Evolutionary conservation across 1,140 invertebrate species (phyloP).

Genomic region (Lasioglossum baleicum): DNA sequence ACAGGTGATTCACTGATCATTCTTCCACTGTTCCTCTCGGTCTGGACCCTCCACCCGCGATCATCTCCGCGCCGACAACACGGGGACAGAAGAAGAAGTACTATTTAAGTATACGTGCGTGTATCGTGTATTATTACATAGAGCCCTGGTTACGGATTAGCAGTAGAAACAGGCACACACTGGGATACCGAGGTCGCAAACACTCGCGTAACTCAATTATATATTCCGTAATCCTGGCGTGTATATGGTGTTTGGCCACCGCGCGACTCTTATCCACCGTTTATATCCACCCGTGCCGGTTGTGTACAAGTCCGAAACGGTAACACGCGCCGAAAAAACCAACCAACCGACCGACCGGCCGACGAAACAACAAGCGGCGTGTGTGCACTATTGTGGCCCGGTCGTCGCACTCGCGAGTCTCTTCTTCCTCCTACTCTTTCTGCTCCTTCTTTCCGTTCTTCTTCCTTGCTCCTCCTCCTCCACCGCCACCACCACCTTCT

Average conservation of each 20-base stretch:
- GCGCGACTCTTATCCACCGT: neutral
- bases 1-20: slow-evolving; percentile 33
- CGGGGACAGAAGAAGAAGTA: neutral
- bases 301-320: neutral
- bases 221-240: too few species aligned
- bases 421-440: slow-evolving; percentile 52
- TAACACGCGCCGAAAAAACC: slow-evolving; percentile 20
- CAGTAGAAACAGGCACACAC: slow-evolving; percentile 40
- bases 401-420: slow-evolving; percentile 65
- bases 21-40: slow-evolving; percentile 30
- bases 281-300: neutral
- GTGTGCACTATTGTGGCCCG: slow-evolving; percentile 55
- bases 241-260: too few species aligned
- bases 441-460: slow-evolving; percentile 39
- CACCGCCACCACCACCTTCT: neutral
- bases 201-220: slow-evolving; percentile 32
- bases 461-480: slow-evolving; percentile 3
- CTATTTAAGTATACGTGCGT: slow-evolving; percentile 8
- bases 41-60: slow-evolving; percentile 35
- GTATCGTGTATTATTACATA: slow-evolving; percentile 19
- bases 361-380: slow-evolving; percentile 61
- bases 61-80: slow-evolving; percentile 6
- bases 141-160: neutral
- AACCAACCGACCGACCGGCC: slow-evolving; percentile 28
- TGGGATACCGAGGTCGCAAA: neutral